Base-by-base conservation (phyloP, 1,140 invertebrate genomes). In the Tetramorium simillimum region DNA sequence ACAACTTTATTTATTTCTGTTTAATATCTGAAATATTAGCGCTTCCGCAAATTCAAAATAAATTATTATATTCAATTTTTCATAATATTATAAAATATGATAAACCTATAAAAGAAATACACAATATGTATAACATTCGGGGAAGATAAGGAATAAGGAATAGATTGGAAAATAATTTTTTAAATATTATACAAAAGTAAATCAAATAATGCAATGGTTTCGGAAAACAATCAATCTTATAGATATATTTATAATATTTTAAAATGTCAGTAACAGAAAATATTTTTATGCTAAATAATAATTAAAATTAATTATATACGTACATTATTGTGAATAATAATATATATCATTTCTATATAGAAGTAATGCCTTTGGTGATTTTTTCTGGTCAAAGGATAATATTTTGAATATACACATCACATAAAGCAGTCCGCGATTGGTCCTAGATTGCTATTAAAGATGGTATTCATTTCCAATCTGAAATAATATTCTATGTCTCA, bases 401-500 rank as follows among this genome's bases (percentile, higher is more conserved):
- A 63, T n/a, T 33, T 77, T 24, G 4, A 37, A 60, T 16, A 2
- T 77, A 21, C 46, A 12, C 58, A 63, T 69, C 21, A 49, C 5
- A 69, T 18, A 40, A 28, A 37, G 21, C 18, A 78, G 43, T 49
- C 5, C 21, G 7, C 0, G 3, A 33, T 28, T 62, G 5, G 16
- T 80, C 0, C 12, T 21, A 33, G 1, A 65, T 24, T n/a, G 2
- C 5, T 70, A 24, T 69, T 56, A 80, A 21, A 40, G 46, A 69
- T 53, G 33, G 3, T 80, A 69, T 70, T 37, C 49, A 70, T 56
- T 7, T 81, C 21, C 21, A n/a, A 53, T 24, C 60, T 78, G 58
- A 56, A 81, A 81, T 40, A 53, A 70, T 56, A 70, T 40, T n/a
- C 24, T 24, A 40, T 10, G 24, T 16, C 5, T 43, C 24, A 40